phyloP scores from a whole-genome alignment of 2,113 vertebrate genomes.

The Argyrosomus japonicus region DNA sequence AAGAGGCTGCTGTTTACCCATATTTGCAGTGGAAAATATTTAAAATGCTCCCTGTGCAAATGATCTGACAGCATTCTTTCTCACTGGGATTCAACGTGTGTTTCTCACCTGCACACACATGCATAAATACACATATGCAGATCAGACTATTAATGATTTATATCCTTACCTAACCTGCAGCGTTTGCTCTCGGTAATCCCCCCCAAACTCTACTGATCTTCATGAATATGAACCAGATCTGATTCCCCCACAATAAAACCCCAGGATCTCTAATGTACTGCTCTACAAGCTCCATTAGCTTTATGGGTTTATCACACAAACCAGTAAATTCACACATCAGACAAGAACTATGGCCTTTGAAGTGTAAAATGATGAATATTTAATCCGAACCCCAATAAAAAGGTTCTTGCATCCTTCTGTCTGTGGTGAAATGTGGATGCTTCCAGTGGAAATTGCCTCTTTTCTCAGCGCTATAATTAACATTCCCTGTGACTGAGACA shows the following conservation, averaged over 20 bases:
- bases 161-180: constrained; percentile 60
- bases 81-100: background rate
- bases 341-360: constrained; percentile 50
- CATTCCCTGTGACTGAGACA: constrained; percentile 39
- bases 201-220: constrained; percentile 46
- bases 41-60: constrained; percentile 26
- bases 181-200: constrained; percentile 44
- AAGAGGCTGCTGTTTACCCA: constrained; percentile 8
- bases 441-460: constrained; percentile 36
- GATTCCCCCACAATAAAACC: constrained; percentile 34
- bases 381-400: constrained; percentile 37
- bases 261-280: constrained; percentile 28
- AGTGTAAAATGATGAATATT: constrained; percentile 67
- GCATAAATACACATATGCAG: constrained; percentile 49
- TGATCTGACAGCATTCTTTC: background rate
- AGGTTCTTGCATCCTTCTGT: constrained; percentile 30
- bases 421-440: constrained; percentile 24
- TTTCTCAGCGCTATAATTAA: constrained; percentile 55
- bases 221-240: constrained; percentile 61
- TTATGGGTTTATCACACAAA: constrained; percentile 51
- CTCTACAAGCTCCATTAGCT: constrained; percentile 53
- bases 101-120: constrained; percentile 36
- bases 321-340: constrained; percentile 51
- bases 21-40: constrained; percentile 31
- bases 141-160: constrained; percentile 66